Evolutionary conservation across 2,888 invertebrate genomes (phyloP), one percentile per base, ranked within the genome.

Genomic region (Melikaiella ostensackeni): DNA sequence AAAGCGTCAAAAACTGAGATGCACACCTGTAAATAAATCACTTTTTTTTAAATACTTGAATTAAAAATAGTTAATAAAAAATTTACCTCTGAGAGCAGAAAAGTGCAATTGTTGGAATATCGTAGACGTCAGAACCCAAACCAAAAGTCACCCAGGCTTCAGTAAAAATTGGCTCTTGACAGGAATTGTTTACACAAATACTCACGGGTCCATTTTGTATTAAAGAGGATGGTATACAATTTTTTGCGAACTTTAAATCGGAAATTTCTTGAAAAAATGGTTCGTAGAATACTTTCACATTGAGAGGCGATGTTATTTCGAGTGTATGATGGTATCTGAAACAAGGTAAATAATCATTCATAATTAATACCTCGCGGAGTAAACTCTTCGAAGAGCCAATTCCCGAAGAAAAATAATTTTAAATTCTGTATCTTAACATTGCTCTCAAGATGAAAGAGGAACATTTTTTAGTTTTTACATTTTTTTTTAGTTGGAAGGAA

Each of bases 81-180:
- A 38, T 35, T 82, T 87, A 90, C 89, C 86, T 89, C 82, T 83
- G 86, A 66, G 86, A 85, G 75, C 90, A 90, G 50, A 86, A 88
- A 73, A 88, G 81, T 62, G 86, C 86, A 74, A 88, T 81, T 59
- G 86, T 86, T 78, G 86, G 85, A 80, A 87, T 80, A 21, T 81
- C 77, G 62, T 86, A 83, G 63, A 75, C 77, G 24, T 83, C 78
- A 74, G 80, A 81, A 19, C 78, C 81, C 42, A 83, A 73, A 46
- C 88, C 88, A 75, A 86, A 81, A 63, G 86, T 81, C n/a, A 89
- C 78, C 90, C 90, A 90, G 55, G 89, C 85, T 84, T 90, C 90
- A 38, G 90, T 89, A 76, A 90, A 90, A 70, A 90, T 90, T 57
- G 89, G 87, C 75, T 88, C 85, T 75, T 86, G 85, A 76, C 90